Base-by-base conservation (phyloP, 2,888 invertebrate genomes). In the Yponomeuta malinellus region DNA sequence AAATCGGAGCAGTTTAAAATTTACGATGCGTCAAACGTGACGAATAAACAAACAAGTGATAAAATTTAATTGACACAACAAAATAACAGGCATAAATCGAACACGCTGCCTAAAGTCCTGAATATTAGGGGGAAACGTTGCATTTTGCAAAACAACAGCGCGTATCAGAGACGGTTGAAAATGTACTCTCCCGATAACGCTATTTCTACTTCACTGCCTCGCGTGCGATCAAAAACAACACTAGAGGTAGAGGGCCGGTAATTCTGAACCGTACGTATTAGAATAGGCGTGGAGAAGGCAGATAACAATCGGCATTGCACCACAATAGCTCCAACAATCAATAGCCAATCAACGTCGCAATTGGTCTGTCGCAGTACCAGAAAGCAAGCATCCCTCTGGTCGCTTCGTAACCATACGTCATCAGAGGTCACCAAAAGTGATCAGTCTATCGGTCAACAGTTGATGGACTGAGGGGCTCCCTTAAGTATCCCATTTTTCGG, bases 1-100 rank as follows among this genome's bases (percentile, higher is more conserved):
- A 43, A 43, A 43, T 43, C 43, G 43, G 82, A 84, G 78, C 43
- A 77, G 82, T 79, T 87, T 85, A 88, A 89, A 86, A 85, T 84
- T 86, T 84, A 89, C 82, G 83, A 81, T 73, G 73, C 74, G 73
- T 76, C 75, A 72, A 79, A 77, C 52, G 52, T 59, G 52, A 59
- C 15, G 15, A 59, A 59, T 15, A 59, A 59, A 59, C 43, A 83
- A 83, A 84, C 76, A 79, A 72, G 75, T 77, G 81, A 81, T 68
- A 37, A 69, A 71, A 71, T 83, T 78, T 78, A 86, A 85, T 83
- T 85, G 83, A 79, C 78, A 76, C 77, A 83, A 82, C 79, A 78
- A 73, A 73, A 74, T 75, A 78, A 79, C 78, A 15, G 5, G 10
- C 67, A 37, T 43, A 33, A 37, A 67, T n/a, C 10, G 12, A 3